Evolutionary conservation across 2,888 invertebrate species (phyloP), one percentile per base, ranked within the genome.

Genomic region (Drosophila peninsularis): DNA sequence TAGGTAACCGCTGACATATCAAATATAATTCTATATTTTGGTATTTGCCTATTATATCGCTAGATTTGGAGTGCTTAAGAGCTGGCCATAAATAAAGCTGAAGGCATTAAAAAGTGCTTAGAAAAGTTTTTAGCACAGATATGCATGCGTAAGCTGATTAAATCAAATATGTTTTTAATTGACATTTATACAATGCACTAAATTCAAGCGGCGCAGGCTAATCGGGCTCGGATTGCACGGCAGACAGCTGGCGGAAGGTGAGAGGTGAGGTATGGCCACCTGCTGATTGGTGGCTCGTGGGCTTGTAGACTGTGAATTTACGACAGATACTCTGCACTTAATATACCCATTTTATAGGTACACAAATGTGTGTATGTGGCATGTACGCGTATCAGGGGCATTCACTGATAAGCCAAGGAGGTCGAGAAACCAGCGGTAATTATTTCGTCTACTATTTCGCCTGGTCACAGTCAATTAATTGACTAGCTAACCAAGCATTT

Each of bases 111-210:
- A 37, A 19, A 47, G 54, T 37, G 32, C 30, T 67, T 62, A 24
- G 36, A 49, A 41, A 39, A 56, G 36, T 14, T 44, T 27, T 37
- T 37, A n/a, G 19, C 47, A 41, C 19, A 44, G 41, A 42, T 56
- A 42, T 55, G 30, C 36, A 47, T 13, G 11, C 17, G 13, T 19
- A 30, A 21, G 21, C 21, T 19, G 36, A 54, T 53, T 49, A 55
- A 62, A 27, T 44, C 30, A 86, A 82, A 82, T 87, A 68, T 56
- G 69, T 64, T 80, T 82, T 89, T 89, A 87, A 89, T 82, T 83
- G 81, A 65, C 87, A 62, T 57, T 77, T 89, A 67, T 89, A 81
- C 80, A 82, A 65, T 62, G 57, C 52, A 36, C 32, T 24, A 36
- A 44, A 57, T 55, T 30, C 21, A 24, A 24, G 24, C 37, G 11